phyloP scores from a whole-genome alignment of 2,888 invertebrate genomes.

The Pterostichus madidus region DNA sequence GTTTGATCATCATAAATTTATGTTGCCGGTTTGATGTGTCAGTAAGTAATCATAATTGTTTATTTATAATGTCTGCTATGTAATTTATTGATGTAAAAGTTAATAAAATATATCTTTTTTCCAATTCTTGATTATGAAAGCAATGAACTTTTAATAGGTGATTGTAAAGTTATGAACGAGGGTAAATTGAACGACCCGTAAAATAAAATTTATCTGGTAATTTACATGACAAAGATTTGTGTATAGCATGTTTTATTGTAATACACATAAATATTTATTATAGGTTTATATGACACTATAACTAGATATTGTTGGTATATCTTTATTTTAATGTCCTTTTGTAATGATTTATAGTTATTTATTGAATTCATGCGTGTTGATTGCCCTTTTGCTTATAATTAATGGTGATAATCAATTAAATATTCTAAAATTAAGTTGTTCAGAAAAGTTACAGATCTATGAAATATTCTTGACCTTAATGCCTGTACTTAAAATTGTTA shows the following conservation, averaged over 20 bases:
- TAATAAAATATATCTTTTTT: constrained; percentile 9
- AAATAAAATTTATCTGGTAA: constrained; percentile 45
- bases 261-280: constrained; percentile 46
- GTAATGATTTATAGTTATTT: constrained; percentile 7
- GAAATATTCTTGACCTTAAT: too few relatives aligned
- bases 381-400: neutral
- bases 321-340: neutral
- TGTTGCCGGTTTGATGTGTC: constrained; percentile 8
- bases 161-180: constrained; percentile 34
- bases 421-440: neutral
- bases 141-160: constrained; percentile 43
- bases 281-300: constrained; percentile 42
- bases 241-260: constrained; percentile 51
- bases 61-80: constrained; percentile 2
- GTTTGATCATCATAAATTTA: neutral
- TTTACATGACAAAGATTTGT: constrained; percentile 40
- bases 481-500: too few relatives aligned
- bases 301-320: constrained; percentile 28
- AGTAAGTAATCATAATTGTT: constrained; percentile 20
- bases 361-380: constrained; percentile 6
- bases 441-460: too few relatives aligned
- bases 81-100: constrained; percentile 39
- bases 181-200: constrained; percentile 41
- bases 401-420: neutral
- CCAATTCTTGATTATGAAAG: constrained; percentile 7